Conservation (phyloP, 1,140 invertebrate species). For the Batillaria attramentaria region DNA sequence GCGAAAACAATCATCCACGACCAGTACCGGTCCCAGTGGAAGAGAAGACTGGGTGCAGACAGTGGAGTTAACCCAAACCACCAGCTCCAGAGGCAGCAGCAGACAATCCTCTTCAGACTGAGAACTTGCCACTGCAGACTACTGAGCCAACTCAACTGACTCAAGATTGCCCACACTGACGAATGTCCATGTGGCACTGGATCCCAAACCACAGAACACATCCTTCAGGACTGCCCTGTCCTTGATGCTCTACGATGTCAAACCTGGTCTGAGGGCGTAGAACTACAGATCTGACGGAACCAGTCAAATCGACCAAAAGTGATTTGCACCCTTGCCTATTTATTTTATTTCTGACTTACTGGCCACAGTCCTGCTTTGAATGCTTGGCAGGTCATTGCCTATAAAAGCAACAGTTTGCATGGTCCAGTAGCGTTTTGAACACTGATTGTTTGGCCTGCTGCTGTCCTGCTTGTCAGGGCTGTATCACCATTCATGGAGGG, state of each 20-base stretch:
- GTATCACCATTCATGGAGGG: too few species aligned
- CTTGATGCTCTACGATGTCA: background rate
- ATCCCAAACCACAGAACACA: background rate
- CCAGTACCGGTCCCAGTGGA: background rate
- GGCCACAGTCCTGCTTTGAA: too few species aligned
- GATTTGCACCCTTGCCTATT: too few species aligned
- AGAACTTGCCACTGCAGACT: conserved; percentile 19
- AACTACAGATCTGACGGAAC: too few species aligned
- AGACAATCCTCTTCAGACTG: conserved; percentile 3
- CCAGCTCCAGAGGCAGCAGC: conserved; percentile 18
- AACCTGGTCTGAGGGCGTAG: background rate
- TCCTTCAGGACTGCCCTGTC: background rate
- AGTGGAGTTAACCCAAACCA: background rate
- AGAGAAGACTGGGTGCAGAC: conserved; percentile 5
- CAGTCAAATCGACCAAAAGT: too few species aligned
- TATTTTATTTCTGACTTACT: too few species aligned
- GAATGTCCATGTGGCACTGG: background rate
- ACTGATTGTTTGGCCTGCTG: too few species aligned
- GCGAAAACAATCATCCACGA: conserved; percentile 1
- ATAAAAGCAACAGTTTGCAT: too few species aligned
- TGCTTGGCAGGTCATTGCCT: too few species aligned
- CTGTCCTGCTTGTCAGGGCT: too few species aligned
- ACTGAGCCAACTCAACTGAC: background rate
- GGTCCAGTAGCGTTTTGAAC: too few species aligned
- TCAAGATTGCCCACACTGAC: conserved; percentile 6